Conservation (phyloP, 1,140 invertebrate genomes). For the Drosophila trapezifrons region DNA sequence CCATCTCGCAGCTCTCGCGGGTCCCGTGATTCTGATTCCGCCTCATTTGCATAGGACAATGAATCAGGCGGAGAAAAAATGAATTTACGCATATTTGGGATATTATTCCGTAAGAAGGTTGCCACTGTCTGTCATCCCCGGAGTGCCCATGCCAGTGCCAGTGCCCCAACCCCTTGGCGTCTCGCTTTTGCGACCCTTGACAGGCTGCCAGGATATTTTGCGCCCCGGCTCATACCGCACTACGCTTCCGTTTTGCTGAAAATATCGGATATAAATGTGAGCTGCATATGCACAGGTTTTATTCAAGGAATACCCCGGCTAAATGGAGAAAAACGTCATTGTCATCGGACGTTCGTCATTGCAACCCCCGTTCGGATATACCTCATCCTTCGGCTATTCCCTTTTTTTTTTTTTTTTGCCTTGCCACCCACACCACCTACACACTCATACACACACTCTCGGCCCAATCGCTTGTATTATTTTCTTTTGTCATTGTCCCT, state of each 20-base stretch:
- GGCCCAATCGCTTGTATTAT: conserved; percentile 75
- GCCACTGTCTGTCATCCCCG: conserved; percentile 30
- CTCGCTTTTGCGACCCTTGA: conserved; percentile 39
- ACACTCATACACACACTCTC: conserved; percentile 14
- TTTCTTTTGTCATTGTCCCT: conserved; percentile 78
- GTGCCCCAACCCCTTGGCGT: conserved; percentile 5
- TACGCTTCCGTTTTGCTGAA: conserved; percentile 11
- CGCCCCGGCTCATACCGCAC: conserved; percentile 11
- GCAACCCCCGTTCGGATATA: conserved; percentile 53
- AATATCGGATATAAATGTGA: conserved; percentile 50
- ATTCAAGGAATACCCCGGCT: conserved; percentile 30
- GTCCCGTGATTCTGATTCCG: conserved; percentile 30
- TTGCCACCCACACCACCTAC: background rate
- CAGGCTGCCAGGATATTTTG: conserved; percentile 53
- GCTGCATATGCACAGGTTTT: conserved; percentile 67
- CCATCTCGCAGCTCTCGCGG: background rate
- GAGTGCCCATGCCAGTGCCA: conserved; percentile 1
- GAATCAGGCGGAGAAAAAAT: conserved; percentile 50
- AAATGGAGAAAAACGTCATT: conserved; percentile 59
- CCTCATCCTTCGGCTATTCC: background rate
- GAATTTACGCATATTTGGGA: conserved; percentile 80
- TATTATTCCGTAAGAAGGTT: conserved; percentile 67
- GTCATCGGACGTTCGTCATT: conserved; percentile 72
- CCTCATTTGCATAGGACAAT: conserved; percentile 66
- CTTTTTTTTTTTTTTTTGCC: background rate